phyloP scores from a whole-genome alignment of 2,797 vertebrate species.

The Sandelia bainsii region DNA sequence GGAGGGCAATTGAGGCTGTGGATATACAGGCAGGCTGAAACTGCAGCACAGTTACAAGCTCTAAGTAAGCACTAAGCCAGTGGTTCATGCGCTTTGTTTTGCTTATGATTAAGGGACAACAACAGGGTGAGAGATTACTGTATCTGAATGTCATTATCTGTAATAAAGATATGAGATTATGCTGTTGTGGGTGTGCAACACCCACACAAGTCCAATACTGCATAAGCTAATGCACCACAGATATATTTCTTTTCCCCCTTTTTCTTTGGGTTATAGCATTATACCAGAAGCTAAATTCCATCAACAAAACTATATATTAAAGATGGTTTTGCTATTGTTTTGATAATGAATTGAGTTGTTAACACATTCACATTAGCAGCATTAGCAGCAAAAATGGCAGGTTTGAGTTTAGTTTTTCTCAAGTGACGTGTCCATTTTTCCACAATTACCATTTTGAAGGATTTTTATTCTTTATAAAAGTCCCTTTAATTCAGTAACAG shows the following conservation, averaged over 20 bases:
- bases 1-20: slow-evolving; percentile 37
- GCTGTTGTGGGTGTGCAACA: slow-evolving; percentile 1
- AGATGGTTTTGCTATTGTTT: background rate
- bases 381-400: background rate
- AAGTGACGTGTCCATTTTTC: too few species aligned
- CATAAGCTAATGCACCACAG: background rate
- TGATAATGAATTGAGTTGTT: background rate
- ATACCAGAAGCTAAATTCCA: background rate
- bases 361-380: background rate
- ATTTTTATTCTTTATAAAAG: too few species aligned
- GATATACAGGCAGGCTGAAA: slow-evolving; percentile 23
- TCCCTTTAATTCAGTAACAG: slow-evolving; percentile 8
- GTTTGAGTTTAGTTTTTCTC: background rate
- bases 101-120: slow-evolving; percentile 11
- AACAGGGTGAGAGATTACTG: slow-evolving; percentile 9
- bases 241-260: slow-evolving; percentile 8
- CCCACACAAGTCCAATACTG: slow-evolving; percentile 1
- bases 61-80: background rate
- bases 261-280: background rate
- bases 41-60: slow-evolving; percentile 12
- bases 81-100: slow-evolving; percentile 13
- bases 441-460: too few species aligned
- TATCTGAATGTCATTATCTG: slow-evolving; percentile 24
- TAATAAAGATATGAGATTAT: slow-evolving; percentile 10
- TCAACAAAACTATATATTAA: background rate